These are phyloP conservation scores for Polydesmus complanatus DNA, from an alignment of 2,888 invertebrate genomes.

Conservation along the genomic window DNA sequence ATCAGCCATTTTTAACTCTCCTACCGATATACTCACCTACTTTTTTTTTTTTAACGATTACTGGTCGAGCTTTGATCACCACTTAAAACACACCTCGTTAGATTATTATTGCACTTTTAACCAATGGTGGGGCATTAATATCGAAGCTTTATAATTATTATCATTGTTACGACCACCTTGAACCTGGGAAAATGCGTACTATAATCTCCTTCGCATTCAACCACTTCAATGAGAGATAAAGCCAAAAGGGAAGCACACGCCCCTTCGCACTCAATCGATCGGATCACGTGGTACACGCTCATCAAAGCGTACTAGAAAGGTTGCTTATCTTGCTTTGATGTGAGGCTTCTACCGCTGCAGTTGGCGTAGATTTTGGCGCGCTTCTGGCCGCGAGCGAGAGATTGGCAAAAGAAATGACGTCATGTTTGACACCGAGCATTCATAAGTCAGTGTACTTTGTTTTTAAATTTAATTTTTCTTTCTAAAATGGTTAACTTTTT, in stretches of 20 bases:
- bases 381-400: no score
- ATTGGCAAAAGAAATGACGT: no score
- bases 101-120: neutral
- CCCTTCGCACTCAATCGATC: neutral
- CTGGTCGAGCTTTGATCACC: no score
- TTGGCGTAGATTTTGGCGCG: no score
- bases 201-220: neutral
- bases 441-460: no score
- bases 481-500: no score
- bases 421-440: no score
- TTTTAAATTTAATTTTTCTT: no score
- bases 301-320: neutral
- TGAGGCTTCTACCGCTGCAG: neutral
- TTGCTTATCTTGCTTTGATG: neutral
- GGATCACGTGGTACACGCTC: neutral
- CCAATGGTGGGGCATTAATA: neutral
- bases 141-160: neutral
- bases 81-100: neutral
- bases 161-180: neutral
- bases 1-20: neutral
- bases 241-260: neutral
- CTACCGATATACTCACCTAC: neutral
- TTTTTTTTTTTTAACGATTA: no score
- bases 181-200: neutral
- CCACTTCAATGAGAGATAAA: neutral